A percentile compares a stretch with the other conserved stretches of the same genome.
These are phyloP conservation scores for Arctocebus calabarensis DNA, from an alignment of 2,797 vertebrate genomes.

Conservation along the genomic window DNA sequence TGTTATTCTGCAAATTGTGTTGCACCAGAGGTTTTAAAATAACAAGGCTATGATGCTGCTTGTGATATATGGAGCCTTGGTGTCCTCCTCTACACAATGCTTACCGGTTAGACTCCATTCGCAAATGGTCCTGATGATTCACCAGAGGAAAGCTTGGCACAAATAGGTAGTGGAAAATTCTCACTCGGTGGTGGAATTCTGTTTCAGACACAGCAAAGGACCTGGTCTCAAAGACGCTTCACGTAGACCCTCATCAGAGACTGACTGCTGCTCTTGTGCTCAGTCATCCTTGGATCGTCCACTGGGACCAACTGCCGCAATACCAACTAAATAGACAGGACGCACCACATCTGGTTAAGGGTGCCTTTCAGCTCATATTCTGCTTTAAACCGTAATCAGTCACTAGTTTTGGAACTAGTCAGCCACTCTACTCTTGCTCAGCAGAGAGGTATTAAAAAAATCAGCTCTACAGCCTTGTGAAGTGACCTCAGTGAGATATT, in stretches of 20 bases:
- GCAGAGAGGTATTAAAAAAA: too few species aligned
- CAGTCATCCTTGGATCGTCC: slow-evolving; percentile 97
- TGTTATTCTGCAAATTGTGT: slow-evolving; percentile 99
- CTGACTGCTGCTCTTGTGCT: slow-evolving; percentile 96
- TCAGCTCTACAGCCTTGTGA: slow-evolving; percentile 99
- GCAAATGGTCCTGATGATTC: too few species aligned
- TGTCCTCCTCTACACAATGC: too few species aligned
- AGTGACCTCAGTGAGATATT: slow-evolving; percentile 88
- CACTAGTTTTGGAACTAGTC: slow-evolving; percentile 96
- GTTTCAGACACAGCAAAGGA: slow-evolving; percentile 94
- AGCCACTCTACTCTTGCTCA: slow-evolving; percentile 98
- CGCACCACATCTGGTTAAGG: slow-evolving; percentile 97
- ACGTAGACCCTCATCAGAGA: slow-evolving; percentile 98
- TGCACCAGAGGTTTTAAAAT: slow-evolving; percentile 98
- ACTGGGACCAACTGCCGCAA: slow-evolving; percentile 97
- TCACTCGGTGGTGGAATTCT: too few species aligned
- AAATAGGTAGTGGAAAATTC: too few species aligned
- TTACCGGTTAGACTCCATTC: too few species aligned
- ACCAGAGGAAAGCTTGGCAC: too few species aligned
- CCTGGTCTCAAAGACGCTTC: slow-evolving; percentile 99
- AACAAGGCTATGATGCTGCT: too few species aligned
- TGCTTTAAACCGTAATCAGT: slow-evolving; percentile 95
- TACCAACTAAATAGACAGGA: slow-evolving; percentile 98
- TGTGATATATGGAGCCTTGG: too few species aligned
- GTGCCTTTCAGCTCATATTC: slow-evolving; percentile 98